These are phyloP conservation scores for Zoanthus sociatus DNA, from an alignment of 92 coral and sea anemone genomes.

Conservation along the genomic window DNA sequence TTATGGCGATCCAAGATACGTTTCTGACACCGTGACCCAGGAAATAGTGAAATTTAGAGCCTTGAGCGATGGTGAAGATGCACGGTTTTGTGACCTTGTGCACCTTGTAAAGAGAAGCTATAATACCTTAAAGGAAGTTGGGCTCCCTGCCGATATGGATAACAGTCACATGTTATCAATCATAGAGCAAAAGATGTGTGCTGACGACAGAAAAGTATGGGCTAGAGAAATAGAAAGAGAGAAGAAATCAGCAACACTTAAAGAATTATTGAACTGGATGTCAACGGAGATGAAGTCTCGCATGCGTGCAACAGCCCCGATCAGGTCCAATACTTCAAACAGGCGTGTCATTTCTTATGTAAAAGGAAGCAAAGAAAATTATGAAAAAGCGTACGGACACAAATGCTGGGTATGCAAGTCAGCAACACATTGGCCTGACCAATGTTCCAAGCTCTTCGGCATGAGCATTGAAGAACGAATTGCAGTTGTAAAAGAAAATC, in stretches of 20 bases:
- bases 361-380: background rate
- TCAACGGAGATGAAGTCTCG: slow-evolving; percentile 34
- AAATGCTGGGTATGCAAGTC: background rate
- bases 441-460: slow-evolving; percentile 24
- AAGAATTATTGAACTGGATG: slow-evolving; percentile 66
- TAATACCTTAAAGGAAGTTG: slow-evolving; percentile 62
- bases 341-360: slow-evolving; percentile 32
- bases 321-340: slow-evolving; percentile 20
- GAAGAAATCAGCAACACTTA: slow-evolving; percentile 52
- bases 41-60: slow-evolving; percentile 45
- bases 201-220: background rate
- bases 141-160: slow-evolving; percentile 2
- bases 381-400: background rate
- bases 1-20: slow-evolving; percentile 66
- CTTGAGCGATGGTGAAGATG: slow-evolving; percentile 52
- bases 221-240: no score
- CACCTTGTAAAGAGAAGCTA: slow-evolving; percentile 58
- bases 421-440: slow-evolving; percentile 18
- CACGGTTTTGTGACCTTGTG: slow-evolving; percentile 10
- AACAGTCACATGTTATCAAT: no score
- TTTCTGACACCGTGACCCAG: slow-evolving; percentile 63
- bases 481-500: slow-evolving; percentile 9
- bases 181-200: background rate
- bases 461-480: slow-evolving; percentile 10
- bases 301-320: slow-evolving; percentile 52